Evolutionary conservation across 1,140 invertebrate species (phyloP), one percentile per base, ranked within the genome.

Genomic region (Zophobas atratus): DNA sequence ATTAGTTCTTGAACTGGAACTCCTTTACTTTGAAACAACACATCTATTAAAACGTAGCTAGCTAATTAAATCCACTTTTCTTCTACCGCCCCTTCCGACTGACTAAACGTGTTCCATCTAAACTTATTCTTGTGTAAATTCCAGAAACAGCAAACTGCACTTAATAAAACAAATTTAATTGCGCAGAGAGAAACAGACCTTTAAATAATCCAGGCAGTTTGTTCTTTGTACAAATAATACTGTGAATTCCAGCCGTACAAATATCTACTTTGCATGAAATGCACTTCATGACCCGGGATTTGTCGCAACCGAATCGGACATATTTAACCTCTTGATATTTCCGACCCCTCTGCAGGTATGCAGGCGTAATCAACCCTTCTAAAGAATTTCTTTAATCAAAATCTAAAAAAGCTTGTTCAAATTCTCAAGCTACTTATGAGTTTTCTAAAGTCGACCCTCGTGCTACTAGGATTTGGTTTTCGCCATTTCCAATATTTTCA

Each of bases 61-160:
- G 20, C 53, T 55, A 55, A 55, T 55, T 55, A 55, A 55, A 55
- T 34, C 32, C 35, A 55, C 53, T 34, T 55, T 55, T 55, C 53
- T 34, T 34, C 33, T 55, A 34, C 33, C n/a, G 49, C 53, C 53
- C 6, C 53, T 55, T 55, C 3, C 43, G 8, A 46, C 53, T 20
- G 20, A 20, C 20, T 20, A 20, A 20, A 20, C 20, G 20, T 20
- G 20, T 20, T 20, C 20, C 20, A 20, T 20, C 20, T 20, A 20
- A 20, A 20, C 20, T 20, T 55, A 33, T 34, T 55, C 53, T 33
- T 32, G 35, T 60, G 36, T 60, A 60, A 60, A 60, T 57, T 57
- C 34, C 20, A 2, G 55, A 57, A 57, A 57, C 55, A 57, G 55
- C 20, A 57, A 57, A 57, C 55, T 35, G 55, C 55, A 57, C 55